These are phyloP conservation scores for Lordiphosa collinella DNA, from an alignment of 1,140 invertebrate genomes.

Conservation along the genomic window DNA sequence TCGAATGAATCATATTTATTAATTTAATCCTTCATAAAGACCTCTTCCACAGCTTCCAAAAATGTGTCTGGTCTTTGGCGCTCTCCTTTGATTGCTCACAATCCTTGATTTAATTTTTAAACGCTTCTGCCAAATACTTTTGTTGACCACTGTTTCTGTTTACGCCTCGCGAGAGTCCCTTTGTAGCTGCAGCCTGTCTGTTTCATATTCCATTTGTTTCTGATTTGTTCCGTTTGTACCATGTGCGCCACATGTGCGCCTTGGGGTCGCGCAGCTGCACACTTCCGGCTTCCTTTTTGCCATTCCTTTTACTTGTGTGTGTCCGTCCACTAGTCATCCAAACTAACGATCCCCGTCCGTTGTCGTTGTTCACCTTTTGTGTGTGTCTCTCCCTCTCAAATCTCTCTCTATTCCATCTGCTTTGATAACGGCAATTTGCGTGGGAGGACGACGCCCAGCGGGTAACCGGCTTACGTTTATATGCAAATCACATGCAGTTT, in stretches of 20 bases:
- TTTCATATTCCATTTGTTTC: slow-evolving; percentile 42
- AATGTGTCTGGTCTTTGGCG: too few relatives aligned
- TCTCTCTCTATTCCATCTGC: too few relatives aligned
- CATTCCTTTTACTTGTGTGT: slow-evolving; percentile 12
- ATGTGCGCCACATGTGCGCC: slow-evolving; percentile 71
- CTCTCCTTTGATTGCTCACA: too few relatives aligned
- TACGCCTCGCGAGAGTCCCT: not conserved
- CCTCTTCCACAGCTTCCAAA: too few relatives aligned
- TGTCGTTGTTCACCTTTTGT: slow-evolving; percentile 5
- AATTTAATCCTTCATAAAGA: too few relatives aligned
- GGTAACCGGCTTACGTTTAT: slow-evolving; percentile 2
- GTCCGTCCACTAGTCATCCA: slow-evolving; percentile 5
- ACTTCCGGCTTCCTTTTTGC: slow-evolving; percentile 61
- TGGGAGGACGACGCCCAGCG: not conserved
- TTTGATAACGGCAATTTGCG: slow-evolving; percentile 3
- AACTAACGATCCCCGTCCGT: slow-evolving; percentile 19
- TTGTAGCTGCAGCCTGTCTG: not conserved
- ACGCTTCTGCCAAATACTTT: too few relatives aligned
- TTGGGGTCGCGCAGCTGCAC: slow-evolving; percentile 27
- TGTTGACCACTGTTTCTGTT: slow-evolving; percentile 4
- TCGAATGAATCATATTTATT: too few relatives aligned
- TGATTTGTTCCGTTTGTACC: slow-evolving; percentile 55
- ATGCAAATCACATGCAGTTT: slow-evolving; percentile 25
- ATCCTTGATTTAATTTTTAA: too few relatives aligned
- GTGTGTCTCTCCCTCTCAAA: too few relatives aligned